Conservation (phyloP, 2,888 invertebrate genomes). For the Phaonia tiefii region DNA sequence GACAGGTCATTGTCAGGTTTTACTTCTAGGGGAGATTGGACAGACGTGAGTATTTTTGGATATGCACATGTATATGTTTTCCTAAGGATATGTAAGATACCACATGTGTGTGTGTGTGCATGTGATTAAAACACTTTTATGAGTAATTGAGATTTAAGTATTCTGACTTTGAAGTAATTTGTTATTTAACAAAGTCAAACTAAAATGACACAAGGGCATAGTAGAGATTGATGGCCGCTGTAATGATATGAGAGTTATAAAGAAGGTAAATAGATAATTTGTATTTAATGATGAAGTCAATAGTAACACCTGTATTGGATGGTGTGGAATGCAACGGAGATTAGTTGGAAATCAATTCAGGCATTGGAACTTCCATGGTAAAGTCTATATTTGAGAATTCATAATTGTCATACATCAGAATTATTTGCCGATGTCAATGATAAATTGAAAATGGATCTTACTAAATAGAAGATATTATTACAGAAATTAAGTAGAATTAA, state of each 20-base stretch:
- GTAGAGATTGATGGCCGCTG: not conserved
- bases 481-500: no score
- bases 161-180: conserved; percentile 65
- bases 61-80: conserved; percentile 12
- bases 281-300: no score
- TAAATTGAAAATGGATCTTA: no score
- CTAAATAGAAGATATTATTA: no score
- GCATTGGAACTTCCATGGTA: no score
- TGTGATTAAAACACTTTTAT: no score
- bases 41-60: conserved; percentile 30
- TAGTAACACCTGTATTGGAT: not conserved
- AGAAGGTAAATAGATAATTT: not conserved
- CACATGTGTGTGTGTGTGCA: not conserved
- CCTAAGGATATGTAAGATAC: not conserved
- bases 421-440: no score
- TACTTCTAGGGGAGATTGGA: conserved; percentile 49
- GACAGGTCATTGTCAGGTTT: conserved; percentile 64
- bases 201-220: conserved; percentile 16
- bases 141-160: conserved; percentile 65
- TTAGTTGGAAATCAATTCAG: no score
- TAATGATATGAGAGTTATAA: not conserved
- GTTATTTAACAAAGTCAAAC: conserved; percentile 64
- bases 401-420: no score
- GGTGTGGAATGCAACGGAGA: no score
- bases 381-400: no score